Percentiles rank a stretch among this genome's conserved stretches.
Evolutionary conservation across 2,113 vertebrate genomes (phyloP).

Genomic region (Perca schrenkii): DNA sequence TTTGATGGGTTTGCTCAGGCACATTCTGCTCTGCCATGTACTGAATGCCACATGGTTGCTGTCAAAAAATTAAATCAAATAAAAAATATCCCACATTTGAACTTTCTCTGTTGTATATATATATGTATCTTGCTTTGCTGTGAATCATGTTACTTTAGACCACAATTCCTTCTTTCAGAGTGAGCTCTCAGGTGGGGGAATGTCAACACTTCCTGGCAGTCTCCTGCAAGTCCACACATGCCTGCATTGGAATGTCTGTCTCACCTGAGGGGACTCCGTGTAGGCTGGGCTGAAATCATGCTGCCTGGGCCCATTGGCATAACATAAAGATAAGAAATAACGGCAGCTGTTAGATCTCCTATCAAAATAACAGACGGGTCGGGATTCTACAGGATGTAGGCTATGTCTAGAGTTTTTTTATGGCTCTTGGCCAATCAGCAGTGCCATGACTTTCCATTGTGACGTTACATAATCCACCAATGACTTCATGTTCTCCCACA

Average conservation of each 20-base stretch:
- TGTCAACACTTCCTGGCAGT: neutral
- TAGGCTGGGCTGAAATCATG: neutral
- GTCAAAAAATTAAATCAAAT: too few relatives aligned
- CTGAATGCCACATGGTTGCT: neutral
- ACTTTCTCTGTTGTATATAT: neutral
- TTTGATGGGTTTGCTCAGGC: neutral
- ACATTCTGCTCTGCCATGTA: neutral
- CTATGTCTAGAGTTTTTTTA: neutral
- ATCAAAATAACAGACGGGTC: neutral
- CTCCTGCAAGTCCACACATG: slow-evolving; percentile 57
- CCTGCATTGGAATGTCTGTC: slow-evolving; percentile 27
- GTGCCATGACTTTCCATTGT: neutral
- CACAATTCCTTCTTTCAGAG: too few relatives aligned
- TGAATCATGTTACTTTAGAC: neutral
- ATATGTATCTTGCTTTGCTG: neutral
- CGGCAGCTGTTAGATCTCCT: neutral
- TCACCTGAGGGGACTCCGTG: neutral
- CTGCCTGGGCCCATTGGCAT: neutral
- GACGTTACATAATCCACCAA: slow-evolving; percentile 29
- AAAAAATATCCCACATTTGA: neutral
- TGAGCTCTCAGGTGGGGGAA: neutral
- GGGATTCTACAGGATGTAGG: neutral
- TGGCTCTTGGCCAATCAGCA: slow-evolving; percentile 17
- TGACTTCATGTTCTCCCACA: slow-evolving; percentile 17
- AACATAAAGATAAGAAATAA: neutral